Evolutionary conservation across 2,113 vertebrate genomes (phyloP), one percentile per base, ranked within the genome.

Genomic region (Polypterus senegalus): DNA sequence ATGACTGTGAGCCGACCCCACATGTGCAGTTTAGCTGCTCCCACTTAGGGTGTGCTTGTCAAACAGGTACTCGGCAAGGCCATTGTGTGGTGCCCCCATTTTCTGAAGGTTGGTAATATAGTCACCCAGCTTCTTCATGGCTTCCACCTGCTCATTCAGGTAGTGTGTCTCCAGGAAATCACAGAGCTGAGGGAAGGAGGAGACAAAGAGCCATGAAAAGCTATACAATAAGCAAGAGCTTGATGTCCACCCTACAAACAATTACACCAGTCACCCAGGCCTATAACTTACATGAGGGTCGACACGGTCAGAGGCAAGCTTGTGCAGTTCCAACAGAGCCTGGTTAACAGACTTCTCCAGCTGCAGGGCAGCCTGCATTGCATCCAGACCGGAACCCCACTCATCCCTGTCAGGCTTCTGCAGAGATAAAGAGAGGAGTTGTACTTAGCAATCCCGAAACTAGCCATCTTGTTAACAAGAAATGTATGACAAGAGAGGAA

Each of bases 201-300:
- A n/a, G n/a, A n/a, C n/a, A n/a, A n/a, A n/a, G n/a, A n/a, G n/a
- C n/a, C n/a, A n/a, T n/a, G n/a, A n/a, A n/a, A n/a, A n/a, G n/a
- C n/a, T n/a, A n/a, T n/a, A n/a, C n/a, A n/a, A n/a, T n/a, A n/a
- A n/a, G n/a, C n/a, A n/a, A n/a, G n/a, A n/a, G n/a, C n/a, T n/a
- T n/a, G n/a, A n/a, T n/a, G n/a, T n/a, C n/a, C n/a, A n/a, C n/a
- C n/a, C n/a, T n/a, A n/a, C n/a, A n/a, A n/a, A n/a, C n/a, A n/a
- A n/a, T n/a, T n/a, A n/a, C n/a, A n/a, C n/a, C n/a, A n/a, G n/a
- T n/a, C n/a, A n/a, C n/a, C n/a, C n/a, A n/a, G n/a, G n/a, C n/a
- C n/a, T n/a, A n/a, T n/a, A n/a, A 75, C 90, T 83, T 54, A 92
- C 90, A 61, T 89, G 86, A 4, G 87, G 83, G 63, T 92, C 90